phyloP scores from a whole-genome alignment of 2,888 invertebrate genomes.

The Branchipolynoe longqiensis region DNA sequence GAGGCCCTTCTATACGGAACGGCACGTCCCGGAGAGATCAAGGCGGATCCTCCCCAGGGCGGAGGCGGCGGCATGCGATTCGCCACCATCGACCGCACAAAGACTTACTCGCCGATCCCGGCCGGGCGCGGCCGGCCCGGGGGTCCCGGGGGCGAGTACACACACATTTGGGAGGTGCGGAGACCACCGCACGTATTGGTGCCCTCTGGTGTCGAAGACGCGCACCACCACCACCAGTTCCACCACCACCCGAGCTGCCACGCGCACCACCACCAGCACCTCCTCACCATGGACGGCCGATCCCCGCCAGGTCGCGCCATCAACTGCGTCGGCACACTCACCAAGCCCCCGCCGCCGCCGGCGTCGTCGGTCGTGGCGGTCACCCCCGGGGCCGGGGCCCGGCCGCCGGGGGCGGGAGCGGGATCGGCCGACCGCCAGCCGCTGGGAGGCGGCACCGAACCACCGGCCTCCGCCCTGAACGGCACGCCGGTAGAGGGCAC shows the following conservation, averaged over 20 bases:
- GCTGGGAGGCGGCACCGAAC: not conserved
- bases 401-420: not conserved
- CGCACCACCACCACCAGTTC: conserved; percentile 19
- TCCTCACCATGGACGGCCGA: conserved; percentile 14
- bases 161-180: conserved; percentile 59
- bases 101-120: conserved; percentile 53
- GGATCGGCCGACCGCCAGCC: not conserved
- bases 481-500: not conserved
- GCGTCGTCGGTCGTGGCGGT: not conserved
- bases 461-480: not conserved
- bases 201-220: conserved; percentile 43
- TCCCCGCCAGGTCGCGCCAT: not conserved
- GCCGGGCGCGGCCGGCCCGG: conserved; percentile 30
- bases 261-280: not conserved
- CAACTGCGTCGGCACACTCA: not conserved
- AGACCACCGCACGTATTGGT: conserved; percentile 7
- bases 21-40: conserved; percentile 48
- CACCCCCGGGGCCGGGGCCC: not conserved
- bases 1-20: conserved; percentile 53
- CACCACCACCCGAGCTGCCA: not conserved
- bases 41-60: conserved; percentile 10
- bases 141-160: conserved; percentile 54
- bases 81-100: conserved; percentile 50
- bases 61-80: conserved; percentile 18
- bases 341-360: not conserved